These are phyloP conservation scores for Catostylus mosaicus DNA, from an alignment of 30 jellyfish, hydroid and myxozoan species.

Conservation along the genomic window DNA sequence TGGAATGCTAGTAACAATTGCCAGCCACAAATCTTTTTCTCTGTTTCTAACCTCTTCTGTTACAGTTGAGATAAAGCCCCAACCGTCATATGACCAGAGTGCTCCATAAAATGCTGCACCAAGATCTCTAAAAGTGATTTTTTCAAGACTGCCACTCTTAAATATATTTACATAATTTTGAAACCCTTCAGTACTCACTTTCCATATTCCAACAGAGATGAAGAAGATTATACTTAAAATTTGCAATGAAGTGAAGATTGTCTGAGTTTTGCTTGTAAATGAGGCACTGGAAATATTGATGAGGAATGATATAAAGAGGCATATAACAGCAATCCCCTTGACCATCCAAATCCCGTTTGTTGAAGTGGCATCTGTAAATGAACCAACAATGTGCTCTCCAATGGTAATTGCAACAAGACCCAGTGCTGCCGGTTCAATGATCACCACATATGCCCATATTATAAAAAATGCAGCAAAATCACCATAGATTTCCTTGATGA, in stretches of 20 bases:
- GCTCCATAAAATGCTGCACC: slow-evolving; percentile 28
- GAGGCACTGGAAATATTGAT: slow-evolving; percentile 7
- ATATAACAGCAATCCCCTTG: no score
- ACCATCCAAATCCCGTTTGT: no score
- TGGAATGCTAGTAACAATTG: slow-evolving; percentile 26
- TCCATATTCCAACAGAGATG: slow-evolving; percentile 31
- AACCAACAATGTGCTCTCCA: no score
- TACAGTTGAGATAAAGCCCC: slow-evolving; percentile 39
- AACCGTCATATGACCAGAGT: slow-evolving; percentile 46
- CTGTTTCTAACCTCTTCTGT: slow-evolving; percentile 43
- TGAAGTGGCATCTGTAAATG: no score
- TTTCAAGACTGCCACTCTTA: not conserved
- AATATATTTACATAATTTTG: slow-evolving; percentile 8
- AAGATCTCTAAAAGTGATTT: not conserved
- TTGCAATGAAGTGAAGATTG: slow-evolving; percentile 14
- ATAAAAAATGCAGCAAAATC: no score
- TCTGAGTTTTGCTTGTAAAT: slow-evolving; percentile 16
- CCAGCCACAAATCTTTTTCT: no score
- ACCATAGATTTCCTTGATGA: no score
- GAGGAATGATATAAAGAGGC: no score
- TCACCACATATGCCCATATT: slow-evolving; percentile 21
- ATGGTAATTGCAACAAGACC: slow-evolving; percentile 17
- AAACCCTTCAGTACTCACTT: slow-evolving; percentile 3
- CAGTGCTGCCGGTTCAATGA: slow-evolving; percentile 8
- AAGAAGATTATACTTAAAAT: slow-evolving; percentile 4